Evolutionary conservation across 2,113 vertebrate species (phyloP), one percentile per base, ranked within the genome.

Genomic region (Suricata suricatta): DNA sequence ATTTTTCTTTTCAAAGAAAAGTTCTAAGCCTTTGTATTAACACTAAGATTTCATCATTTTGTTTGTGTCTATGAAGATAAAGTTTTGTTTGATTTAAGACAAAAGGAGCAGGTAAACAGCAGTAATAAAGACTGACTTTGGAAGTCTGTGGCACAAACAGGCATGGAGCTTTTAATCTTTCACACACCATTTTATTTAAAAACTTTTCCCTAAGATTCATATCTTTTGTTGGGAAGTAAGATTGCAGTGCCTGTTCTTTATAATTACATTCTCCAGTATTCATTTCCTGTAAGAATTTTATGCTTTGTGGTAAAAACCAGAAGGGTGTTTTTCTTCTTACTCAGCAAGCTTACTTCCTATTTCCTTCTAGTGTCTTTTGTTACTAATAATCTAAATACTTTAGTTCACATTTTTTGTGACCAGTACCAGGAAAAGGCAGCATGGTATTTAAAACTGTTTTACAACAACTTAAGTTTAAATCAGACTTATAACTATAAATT

Each of bases 341-440:
- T 98, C 97, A 85, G 12, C 91, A 33, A 5, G 11, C 33, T 92
- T 63, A 71, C 84, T 98, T 98, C 97, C 97, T 98, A 50, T 98
- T 98, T 97, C 95, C 91, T 89, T 90, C 64, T 91, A 66, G 31
- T 60, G 66, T 94, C 74, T 96, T 96, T 93, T 92, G 68, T n/a
- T 97, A 88, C 92, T 97, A 88, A 83, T 92, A 94, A 94, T 90
- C 41, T 97, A 93, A 97, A 88, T 97, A 92, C 38, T 96, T 97
- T 9, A 94, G 25, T 89, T 80, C 25, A 95, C 21, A 72, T 93
- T 76, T 92, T 89, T 96, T 94, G n/a, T 93, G 85, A 87, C 27
- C 64, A 81, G 93, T 96, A 96, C 21, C 31, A 88, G 80, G 68
- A 80, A 96, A 93, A 95, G 81, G 8, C 50, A 91, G 5, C 63